Conservation (phyloP, 2,113 vertebrate genomes). For the Rhea pennata region DNA sequence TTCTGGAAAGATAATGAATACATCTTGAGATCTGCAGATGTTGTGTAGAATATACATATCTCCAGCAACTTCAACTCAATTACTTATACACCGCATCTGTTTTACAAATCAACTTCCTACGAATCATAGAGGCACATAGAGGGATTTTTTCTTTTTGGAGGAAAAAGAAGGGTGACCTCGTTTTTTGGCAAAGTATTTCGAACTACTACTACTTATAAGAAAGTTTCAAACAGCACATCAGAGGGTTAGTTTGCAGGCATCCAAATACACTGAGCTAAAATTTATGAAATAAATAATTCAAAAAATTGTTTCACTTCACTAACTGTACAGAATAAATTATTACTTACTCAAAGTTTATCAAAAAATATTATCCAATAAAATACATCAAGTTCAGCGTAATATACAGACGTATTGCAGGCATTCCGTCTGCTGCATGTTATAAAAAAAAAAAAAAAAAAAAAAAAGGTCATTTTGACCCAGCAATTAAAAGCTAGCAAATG, state of each 20-base stretch:
- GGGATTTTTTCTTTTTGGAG: background rate
- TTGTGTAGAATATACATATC: conserved; percentile 49
- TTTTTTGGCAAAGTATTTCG: conserved; percentile 50
- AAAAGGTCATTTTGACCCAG: background rate
- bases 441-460: background rate
- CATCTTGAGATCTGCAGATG: conserved; percentile 67
- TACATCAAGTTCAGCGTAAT: background rate
- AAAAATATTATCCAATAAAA: background rate
- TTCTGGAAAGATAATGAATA: conserved; percentile 62
- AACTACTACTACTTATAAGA: conserved; percentile 17
- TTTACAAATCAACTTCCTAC: conserved; percentile 47
- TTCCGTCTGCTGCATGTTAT: background rate
- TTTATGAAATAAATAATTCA: conserved; percentile 59
- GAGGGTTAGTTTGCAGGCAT: conserved; percentile 32
- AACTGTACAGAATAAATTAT: conserved; percentile 26
- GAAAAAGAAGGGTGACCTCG: conserved; percentile 22
- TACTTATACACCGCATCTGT: conserved; percentile 49
- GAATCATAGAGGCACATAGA: background rate
- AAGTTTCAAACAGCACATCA: conserved; percentile 32
- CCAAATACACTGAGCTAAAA: conserved; percentile 38
- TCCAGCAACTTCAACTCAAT: conserved; percentile 61
- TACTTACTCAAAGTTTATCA: background rate
- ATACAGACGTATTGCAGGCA: background rate
- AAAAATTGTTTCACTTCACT: background rate
- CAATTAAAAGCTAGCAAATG: background rate